Percentiles rank a stretch among this genome's conserved stretches.
Conservation (phyloP, 2,113 vertebrate genomes). For the Bambusicola thoracicus region DNA sequence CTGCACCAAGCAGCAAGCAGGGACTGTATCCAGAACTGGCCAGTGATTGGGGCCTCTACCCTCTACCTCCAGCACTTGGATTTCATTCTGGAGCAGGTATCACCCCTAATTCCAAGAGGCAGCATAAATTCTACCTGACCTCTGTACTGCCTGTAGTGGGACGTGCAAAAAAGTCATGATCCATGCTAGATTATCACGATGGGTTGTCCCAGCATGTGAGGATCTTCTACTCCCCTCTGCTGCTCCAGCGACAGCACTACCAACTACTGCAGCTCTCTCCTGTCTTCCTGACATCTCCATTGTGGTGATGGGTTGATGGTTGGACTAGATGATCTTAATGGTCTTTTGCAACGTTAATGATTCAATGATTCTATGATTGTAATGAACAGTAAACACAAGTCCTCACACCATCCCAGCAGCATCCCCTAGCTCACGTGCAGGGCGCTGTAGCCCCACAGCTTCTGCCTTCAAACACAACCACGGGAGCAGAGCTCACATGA, state of each 20-base stretch:
- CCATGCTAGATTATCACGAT: rapidly evolving
- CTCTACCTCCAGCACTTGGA: not conserved
- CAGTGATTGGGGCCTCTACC: slow-evolving; percentile 45
- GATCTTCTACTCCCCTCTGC: not conserved
- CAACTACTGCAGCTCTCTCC: rapidly evolving
- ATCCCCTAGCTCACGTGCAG: not conserved
- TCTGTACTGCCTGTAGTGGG: not conserved
- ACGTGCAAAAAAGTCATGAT: not conserved
- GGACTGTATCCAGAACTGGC: slow-evolving; percentile 83
- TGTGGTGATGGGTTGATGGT: too few species aligned
- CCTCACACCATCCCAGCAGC: not conserved
- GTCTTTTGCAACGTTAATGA: too few species aligned
- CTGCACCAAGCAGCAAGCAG: slow-evolving; percentile 83
- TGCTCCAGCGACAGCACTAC: not conserved
- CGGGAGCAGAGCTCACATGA: not conserved
- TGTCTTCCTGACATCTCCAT: not conserved
- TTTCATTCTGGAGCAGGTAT: not conserved
- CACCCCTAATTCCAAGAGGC: not conserved
- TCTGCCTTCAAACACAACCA: rapidly evolving
- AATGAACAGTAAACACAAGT: rapidly evolving
- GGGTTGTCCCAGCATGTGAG: rapidly evolving
- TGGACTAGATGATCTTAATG: too few species aligned
- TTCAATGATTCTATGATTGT: too few species aligned
- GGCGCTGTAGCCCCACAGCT: not conserved
- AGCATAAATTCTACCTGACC: not conserved